Conservation (phyloP, 2,888 invertebrate species). For the Disparrhopalites patrizii region DNA sequence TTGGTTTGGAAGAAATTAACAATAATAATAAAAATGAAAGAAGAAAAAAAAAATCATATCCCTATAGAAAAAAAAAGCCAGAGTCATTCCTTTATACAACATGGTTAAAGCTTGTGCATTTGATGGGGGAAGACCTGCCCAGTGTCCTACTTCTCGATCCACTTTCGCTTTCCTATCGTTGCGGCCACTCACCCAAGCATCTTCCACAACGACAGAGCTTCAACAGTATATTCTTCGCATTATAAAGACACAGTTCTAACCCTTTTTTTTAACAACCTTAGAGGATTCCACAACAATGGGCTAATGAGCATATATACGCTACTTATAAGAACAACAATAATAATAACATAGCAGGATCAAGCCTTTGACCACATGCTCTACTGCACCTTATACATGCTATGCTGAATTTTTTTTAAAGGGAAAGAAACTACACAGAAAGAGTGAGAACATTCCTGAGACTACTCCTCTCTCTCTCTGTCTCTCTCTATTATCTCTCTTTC, state of each 20-base stretch:
- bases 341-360: too few species aligned
- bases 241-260: background rate
- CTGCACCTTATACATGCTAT: too few species aligned
- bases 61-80: background rate
- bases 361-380: too few species aligned
- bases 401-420: too few species aligned
- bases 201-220: background rate
- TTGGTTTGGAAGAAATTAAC: background rate
- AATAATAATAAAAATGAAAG: background rate
- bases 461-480: too few species aligned
- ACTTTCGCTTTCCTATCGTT: constrained; percentile 19
- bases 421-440: too few species aligned
- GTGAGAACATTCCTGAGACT: too few species aligned
- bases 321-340: background rate
- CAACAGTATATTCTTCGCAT: background rate
- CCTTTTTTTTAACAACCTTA: background rate
- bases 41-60: background rate
- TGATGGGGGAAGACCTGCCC: constrained; percentile 3
- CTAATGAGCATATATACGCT: constrained; percentile 1
- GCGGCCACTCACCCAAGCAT: constrained; percentile 12
- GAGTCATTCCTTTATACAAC: background rate
- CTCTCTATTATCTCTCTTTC: too few species aligned
- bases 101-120: background rate
- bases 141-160: constrained; percentile 17
- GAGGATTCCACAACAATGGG: constrained; percentile 2